These are phyloP conservation scores for Pherbina coryleti DNA, from an alignment of 2,888 invertebrate species.

Conservation along the genomic window DNA sequence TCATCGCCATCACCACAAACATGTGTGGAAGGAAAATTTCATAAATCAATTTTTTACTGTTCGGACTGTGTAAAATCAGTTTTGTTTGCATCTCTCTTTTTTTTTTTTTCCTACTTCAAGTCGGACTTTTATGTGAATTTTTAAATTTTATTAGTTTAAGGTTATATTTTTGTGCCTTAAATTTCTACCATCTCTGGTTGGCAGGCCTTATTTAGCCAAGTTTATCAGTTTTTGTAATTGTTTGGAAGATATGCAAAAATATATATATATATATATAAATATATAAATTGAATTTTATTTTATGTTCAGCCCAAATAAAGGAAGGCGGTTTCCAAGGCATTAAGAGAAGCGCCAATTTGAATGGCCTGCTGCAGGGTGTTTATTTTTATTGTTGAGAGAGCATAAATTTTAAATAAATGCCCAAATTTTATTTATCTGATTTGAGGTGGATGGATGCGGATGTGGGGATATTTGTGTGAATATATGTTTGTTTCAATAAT, in stretches of 20 bases:
- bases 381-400: slow-evolving; percentile 2
- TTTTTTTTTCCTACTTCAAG: too few relatives aligned
- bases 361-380: slow-evolving; percentile 28
- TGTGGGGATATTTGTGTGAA: too few relatives aligned
- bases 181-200: background rate
- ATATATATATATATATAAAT: too few relatives aligned
- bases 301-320: slow-evolving; percentile 9
- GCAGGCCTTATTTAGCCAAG: background rate
- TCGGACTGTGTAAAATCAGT: background rate
- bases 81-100: background rate
- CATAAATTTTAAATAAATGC: too few relatives aligned
- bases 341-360: slow-evolving; percentile 30
- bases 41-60: slow-evolving; percentile 28
- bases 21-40: slow-evolving; percentile 28
- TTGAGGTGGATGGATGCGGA: too few relatives aligned
- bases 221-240: slow-evolving; percentile 26
- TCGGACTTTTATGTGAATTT: slow-evolving; percentile 9
- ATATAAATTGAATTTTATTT: slow-evolving; percentile 32
- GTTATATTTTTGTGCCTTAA: background rate
- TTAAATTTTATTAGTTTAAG: background rate
- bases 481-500: too few relatives aligned
- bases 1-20: background rate
- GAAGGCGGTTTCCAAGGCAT: slow-evolving; percentile 10
- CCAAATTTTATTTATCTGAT: too few relatives aligned
- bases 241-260: slow-evolving; percentile 32